These are phyloP conservation scores for Metopolophium dirhodum DNA, from an alignment of 1,140 invertebrate genomes.

Conservation along the genomic window DNA sequence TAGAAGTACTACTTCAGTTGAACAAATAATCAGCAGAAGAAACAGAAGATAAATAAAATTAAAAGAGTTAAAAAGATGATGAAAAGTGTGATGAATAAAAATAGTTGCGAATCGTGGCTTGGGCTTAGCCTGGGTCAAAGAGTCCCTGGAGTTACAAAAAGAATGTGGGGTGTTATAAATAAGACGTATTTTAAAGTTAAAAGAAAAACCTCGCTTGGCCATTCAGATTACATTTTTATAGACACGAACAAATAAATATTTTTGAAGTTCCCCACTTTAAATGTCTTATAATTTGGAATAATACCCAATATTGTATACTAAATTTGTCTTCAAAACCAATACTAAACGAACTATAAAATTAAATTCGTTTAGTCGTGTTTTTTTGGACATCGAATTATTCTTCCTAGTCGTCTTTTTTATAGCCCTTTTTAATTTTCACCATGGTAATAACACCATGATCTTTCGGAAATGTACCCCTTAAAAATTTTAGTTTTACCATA, in stretches of 20 bases:
- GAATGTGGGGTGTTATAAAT: background rate
- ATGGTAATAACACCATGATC: background rate
- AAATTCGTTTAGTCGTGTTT: background rate
- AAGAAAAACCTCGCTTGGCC: background rate
- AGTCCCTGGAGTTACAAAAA: background rate
- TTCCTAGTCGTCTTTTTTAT: too few species aligned
- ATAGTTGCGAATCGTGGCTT: background rate
- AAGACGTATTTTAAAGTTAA: background rate
- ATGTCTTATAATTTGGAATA: background rate
- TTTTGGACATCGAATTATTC: too few species aligned
- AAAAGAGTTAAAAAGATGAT: background rate
- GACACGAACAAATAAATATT: background rate
- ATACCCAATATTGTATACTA: background rate
- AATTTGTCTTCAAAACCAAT: background rate
- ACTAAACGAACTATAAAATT: background rate
- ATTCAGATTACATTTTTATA: background rate
- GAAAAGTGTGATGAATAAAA: background rate
- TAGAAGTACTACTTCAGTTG: background rate
- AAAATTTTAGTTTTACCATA: background rate
- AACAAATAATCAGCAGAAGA: background rate
- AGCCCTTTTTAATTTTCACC: too few species aligned
- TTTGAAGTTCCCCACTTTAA: background rate
- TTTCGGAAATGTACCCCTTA: too few species aligned
- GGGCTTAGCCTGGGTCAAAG: background rate
- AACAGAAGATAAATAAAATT: background rate